Percentiles rank a stretch among this genome's conserved stretches.
Conservation (phyloP, 2,797 vertebrate genomes). For the Myotis vivesi region DNA sequence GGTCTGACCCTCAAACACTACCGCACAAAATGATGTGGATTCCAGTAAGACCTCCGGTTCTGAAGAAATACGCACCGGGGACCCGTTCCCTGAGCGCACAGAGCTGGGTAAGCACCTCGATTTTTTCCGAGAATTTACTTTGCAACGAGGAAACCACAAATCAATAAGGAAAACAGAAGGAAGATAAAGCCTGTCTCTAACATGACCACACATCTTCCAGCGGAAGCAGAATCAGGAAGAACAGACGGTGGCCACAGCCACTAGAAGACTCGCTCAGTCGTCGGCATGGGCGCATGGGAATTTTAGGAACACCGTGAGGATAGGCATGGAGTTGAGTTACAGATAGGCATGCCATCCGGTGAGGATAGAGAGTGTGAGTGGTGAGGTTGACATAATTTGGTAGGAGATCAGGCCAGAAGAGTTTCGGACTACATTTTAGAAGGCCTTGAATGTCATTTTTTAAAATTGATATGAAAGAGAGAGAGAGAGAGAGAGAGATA, state of each 20-base stretch:
- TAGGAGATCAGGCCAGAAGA: not conserved
- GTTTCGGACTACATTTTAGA: not conserved
- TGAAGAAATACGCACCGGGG: not conserved
- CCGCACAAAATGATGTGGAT: not conserved
- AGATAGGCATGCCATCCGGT: rapidly evolving
- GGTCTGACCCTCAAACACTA: not conserved
- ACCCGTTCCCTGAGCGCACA: not conserved
- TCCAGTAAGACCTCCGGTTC: not conserved
- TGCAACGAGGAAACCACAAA: not conserved
- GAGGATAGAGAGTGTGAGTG: not conserved
- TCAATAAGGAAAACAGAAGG: not conserved
- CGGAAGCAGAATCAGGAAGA: not conserved
- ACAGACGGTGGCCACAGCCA: not conserved
- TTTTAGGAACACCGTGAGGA: not conserved
- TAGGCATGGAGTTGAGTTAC: not conserved
- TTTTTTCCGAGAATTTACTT: not conserved
- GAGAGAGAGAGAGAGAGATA: not conserved
- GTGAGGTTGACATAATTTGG: not conserved
- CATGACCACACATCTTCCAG: not conserved
- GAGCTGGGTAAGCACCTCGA: not conserved
- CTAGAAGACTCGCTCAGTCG: not conserved
- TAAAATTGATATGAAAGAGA: not conserved
- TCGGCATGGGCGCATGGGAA: rapidly evolving
- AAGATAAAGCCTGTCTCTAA: not conserved
- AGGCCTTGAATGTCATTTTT: not conserved